Evolutionary conservation across 1,140 invertebrate species (phyloP), one percentile per base, ranked within the genome.

Genomic region (Tachypleus tridentatus): DNA sequence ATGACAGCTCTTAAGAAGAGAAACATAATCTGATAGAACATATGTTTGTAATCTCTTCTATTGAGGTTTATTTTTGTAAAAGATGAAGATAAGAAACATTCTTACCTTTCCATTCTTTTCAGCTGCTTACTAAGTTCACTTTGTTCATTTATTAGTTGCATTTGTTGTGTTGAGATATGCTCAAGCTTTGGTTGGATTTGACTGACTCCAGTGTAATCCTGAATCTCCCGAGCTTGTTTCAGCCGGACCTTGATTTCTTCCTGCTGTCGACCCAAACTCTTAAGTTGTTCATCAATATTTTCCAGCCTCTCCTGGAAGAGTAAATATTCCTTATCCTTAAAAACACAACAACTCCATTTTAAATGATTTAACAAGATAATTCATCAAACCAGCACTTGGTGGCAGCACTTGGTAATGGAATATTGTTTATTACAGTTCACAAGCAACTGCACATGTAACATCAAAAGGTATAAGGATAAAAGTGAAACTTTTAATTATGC

Each of bases 81-180:
- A 2, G 29, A 29, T 29, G 29, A 29, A 58, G 49, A 11, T 4
- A 11, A 58, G n/a, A 11, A 54, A 10, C 60, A 4, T 11, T 68
- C 70, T 66, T 54, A 72, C 72, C 68, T 71, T 63, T 72, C 70
- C 51, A 64, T 66, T 64, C 69, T 70, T 67, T 72, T 74, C 50
- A 79, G 73, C 61, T 77, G 77, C 62, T 77, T 76, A 52, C 80
- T 73, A 10, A 83, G 73, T 62, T 82, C 79, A 67, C 73, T 79
- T 72, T 82, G 81, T 71, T 83, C 82, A 52, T 76, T 73, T 5
- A 82, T 73, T 9, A 82, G 74, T 60, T 80, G 77, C 29, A 80
- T 74, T 67, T 81, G 80, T 61, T 78, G 74, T 9, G 73, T 73
- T 50, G 77, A 77, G 5, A 80, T 73, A 9, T 76, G 74, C 66